Percentiles rank a stretch among this genome's conserved stretches.
phyloP scores from a whole-genome alignment of 2,888 invertebrate species.

The Pomacea canaliculata region DNA sequence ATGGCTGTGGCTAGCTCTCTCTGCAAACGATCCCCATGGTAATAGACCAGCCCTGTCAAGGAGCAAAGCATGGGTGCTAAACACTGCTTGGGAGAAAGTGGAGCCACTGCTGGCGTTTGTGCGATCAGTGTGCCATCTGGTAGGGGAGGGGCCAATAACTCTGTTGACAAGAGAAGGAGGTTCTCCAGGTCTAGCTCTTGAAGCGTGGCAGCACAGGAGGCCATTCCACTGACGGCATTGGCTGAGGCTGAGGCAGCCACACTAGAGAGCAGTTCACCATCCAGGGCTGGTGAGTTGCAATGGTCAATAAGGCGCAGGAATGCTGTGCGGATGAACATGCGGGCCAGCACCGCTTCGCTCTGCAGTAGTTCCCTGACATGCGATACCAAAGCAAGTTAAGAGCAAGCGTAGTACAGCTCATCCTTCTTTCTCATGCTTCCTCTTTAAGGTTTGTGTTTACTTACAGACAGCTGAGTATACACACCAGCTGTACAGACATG shows the following conservation, averaged over 20 bases:
- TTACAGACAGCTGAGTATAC: no score
- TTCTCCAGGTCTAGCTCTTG: slow-evolving; percentile 69
- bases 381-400: not conserved
- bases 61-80: slow-evolving; percentile 53
- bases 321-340: slow-evolving; percentile 65
- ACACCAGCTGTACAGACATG: no score
- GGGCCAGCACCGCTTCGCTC: slow-evolving; percentile 61
- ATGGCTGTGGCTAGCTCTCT: slow-evolving; percentile 65
- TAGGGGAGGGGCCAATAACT: slow-evolving; percentile 59
- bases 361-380: slow-evolving; percentile 62
- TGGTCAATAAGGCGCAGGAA: slow-evolving; percentile 64
- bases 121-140: slow-evolving; percentile 58
- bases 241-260: slow-evolving; percentile 61
- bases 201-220: slow-evolving; percentile 60
- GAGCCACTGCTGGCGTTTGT: slow-evolving; percentile 20
- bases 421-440: not conserved
- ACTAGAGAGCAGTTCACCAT: slow-evolving; percentile 54
- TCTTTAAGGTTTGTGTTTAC: not conserved
- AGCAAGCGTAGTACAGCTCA: not conserved
- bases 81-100: slow-evolving; percentile 49
- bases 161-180: slow-evolving; percentile 67
- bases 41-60: slow-evolving; percentile 63
- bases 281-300: slow-evolving; percentile 67
- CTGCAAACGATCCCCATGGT: slow-evolving; percentile 55
- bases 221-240: slow-evolving; percentile 63